Conservation (phyloP, 2,113 vertebrate genomes). For the Megaleporinus macrocephalus region DNA sequence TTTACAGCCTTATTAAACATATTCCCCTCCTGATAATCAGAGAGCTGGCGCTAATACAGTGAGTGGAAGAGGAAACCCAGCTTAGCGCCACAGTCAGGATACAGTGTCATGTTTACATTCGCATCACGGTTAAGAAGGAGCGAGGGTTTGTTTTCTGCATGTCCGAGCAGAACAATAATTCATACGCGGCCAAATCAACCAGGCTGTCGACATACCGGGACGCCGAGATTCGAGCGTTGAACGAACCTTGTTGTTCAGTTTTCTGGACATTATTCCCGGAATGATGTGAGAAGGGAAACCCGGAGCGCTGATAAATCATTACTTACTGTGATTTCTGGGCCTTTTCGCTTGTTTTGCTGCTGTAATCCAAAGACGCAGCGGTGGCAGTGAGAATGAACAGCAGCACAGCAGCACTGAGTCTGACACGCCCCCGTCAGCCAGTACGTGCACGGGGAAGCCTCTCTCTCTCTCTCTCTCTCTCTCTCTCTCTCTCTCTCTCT, state of each 20-base stretch:
- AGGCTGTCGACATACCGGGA: background rate
- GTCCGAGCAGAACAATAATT: background rate
- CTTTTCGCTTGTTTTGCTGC: background rate
- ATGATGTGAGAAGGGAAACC: rapidly evolving
- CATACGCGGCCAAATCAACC: background rate
- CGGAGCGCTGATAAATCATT: background rate
- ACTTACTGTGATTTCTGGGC: conserved; percentile 16
- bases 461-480: conserved; percentile 1
- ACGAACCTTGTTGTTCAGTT: background rate
- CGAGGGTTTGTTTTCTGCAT: background rate
- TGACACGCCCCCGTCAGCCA: conserved; percentile 22
- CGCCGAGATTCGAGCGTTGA: background rate
- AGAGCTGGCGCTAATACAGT: too few species aligned
- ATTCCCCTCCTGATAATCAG: too few species aligned
- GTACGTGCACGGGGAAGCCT: background rate
- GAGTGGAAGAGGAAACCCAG: background rate
- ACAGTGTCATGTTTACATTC: background rate
- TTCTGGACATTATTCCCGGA: background rate
- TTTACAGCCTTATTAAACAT: background rate
- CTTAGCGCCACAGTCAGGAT: background rate
- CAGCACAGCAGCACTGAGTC: background rate
- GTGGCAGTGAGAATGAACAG: conserved; percentile 9
- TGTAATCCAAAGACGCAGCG: conserved; percentile 2
- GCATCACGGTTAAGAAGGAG: background rate
- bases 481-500: too few species aligned